phyloP scores from a whole-genome alignment of 2,113 vertebrate genomes.

The Bubo blakistoni region DNA sequence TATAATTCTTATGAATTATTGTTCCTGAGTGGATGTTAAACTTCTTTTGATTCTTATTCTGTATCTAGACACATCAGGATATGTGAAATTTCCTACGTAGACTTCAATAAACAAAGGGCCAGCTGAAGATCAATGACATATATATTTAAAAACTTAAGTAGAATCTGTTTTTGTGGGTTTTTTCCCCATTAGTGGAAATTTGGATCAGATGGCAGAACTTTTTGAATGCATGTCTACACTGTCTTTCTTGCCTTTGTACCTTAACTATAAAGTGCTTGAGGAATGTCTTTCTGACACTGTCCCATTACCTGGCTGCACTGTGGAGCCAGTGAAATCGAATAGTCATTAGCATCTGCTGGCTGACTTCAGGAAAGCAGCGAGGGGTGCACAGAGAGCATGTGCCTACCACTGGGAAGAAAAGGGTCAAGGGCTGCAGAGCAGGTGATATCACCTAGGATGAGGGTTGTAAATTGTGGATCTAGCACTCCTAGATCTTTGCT shows the following conservation, averaged over 20 bases:
- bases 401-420: not conserved
- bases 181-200: not conserved
- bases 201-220: not conserved
- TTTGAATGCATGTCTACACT: accelerated
- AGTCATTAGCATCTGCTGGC: not conserved
- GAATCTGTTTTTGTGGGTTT: no score
- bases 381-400: not conserved
- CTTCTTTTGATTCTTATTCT: not conserved
- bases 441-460: not conserved
- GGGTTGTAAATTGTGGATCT: not conserved
- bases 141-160: not conserved
- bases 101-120: not conserved
- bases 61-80: not conserved
- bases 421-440: not conserved
- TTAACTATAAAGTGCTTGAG: not conserved
- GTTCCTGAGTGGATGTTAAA: not conserved
- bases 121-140: not conserved
- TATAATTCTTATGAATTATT: not conserved
- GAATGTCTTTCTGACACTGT: not conserved
- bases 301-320: not conserved
- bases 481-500: not conserved
- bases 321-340: not conserved
- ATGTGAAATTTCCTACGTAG: not conserved
- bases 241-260: not conserved
- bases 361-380: not conserved